Evolutionary conservation across 2,113 vertebrate species (phyloP), one percentile per base, ranked within the genome.

Genomic region (Tonatia bakeri): DNA sequence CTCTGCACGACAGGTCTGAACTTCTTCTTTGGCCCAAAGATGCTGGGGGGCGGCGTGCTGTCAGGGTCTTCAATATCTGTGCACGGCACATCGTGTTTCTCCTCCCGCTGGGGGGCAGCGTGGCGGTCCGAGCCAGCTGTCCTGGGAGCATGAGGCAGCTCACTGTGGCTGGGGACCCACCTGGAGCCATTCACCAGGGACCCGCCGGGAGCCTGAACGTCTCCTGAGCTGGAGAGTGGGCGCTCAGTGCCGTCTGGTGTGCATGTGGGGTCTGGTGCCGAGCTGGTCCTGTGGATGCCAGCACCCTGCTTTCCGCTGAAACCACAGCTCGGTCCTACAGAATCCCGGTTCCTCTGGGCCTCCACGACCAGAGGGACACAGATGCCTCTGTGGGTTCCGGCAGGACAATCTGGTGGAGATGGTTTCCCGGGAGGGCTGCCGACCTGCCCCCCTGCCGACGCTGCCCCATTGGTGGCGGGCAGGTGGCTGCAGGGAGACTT

Each of bases 1-100:
- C 98, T 99, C 94, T 98, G 98, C 87, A 99, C 50, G 3, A 99
- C 97, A 5, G 99, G 99, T 72, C 98, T 99, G 97, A 99, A 99
- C 96, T 99, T 99, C 94, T 99, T 99, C 95, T 99, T 98, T 19
- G 99, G 99, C 56, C 99, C 99, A 17, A 99, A 99, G 91, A 99
- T 95, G 61, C 97, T 98, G 82, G 97, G 87, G 22, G 97, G 96
- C 28, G 92, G 45, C 2, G 72, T 52, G 47, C 75, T 72, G 3
- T 98, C 97, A 59, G 96, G 10, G 12, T 97, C 97, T 3, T 28
- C 26, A 7, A 11, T 50, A 22, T 61, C 96, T 36, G 52, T 0
- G 73, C 96, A 90, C 0, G 36, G 54, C 24, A 43, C 12, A 24
- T 40, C 36, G 14, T 72, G 87, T 82, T 96, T 98, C 5, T 98